A percentile compares a stretch with the other conserved stretches of the same genome.
Evolutionary conservation across 2,888 invertebrate genomes (phyloP).

Genomic region (Pristionchus maxplancki): DNA sequence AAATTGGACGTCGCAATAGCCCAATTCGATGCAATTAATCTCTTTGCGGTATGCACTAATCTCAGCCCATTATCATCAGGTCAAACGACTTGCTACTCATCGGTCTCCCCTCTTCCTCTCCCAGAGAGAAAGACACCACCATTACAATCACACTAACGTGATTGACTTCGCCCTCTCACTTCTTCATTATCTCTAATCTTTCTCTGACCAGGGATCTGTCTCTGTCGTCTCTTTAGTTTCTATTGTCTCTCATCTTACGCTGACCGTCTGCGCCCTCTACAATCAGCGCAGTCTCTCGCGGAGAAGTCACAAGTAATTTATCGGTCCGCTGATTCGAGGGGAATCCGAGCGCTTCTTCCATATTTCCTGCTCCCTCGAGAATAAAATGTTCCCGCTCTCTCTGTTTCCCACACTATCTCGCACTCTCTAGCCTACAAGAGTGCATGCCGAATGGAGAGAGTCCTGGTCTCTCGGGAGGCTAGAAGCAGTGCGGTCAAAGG

Average conservation of each 20-base stretch:
- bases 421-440: too few species aligned
- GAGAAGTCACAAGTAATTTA: slow-evolving; percentile 22
- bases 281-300: background rate
- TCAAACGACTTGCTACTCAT: slow-evolving; percentile 19
- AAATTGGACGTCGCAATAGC: too few species aligned
- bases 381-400: too few species aligned
- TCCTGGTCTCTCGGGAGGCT: too few species aligned
- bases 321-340: slow-evolving; percentile 38
- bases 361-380: background rate
- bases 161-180: background rate
- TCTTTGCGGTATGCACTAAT: background rate
- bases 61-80: background rate
- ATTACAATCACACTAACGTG: slow-evolving; percentile 44
- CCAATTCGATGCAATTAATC: background rate
- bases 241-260: background rate
- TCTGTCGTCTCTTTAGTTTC: background rate
- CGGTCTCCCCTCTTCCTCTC: background rate
- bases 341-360: background rate
- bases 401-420: too few species aligned
- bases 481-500: background rate
- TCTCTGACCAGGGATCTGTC: background rate
- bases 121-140: background rate
- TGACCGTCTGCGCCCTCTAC: background rate
- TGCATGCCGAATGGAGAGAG: too few species aligned
- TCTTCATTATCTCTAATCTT: background rate